These are phyloP conservation scores for Paramacrobiotus metropolitanus DNA, from an alignment of 1,140 invertebrate species.

Conservation along the genomic window DNA sequence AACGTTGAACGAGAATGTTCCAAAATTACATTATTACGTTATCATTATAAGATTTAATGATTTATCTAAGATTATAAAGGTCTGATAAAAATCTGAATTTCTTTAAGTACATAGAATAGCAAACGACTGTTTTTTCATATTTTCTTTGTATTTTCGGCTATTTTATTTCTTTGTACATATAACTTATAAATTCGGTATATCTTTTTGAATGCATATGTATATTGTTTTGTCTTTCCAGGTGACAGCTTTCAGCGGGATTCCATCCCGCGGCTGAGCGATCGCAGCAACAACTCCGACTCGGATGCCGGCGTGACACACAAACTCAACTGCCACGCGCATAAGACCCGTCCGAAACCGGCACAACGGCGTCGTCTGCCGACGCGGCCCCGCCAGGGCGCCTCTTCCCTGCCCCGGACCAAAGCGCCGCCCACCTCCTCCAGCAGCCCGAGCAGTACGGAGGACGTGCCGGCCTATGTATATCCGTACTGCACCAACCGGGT, in stretches of 20 bases:
- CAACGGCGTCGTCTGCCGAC: background rate
- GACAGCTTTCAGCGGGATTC: background rate
- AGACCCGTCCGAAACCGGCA: background rate
- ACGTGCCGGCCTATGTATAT: background rate
- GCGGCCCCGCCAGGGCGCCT: background rate
- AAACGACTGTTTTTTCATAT: no score
- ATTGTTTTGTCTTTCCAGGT: no score
- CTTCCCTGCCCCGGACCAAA: background rate
- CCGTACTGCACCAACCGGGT: background rate
- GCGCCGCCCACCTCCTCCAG: background rate
- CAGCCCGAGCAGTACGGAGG: slow-evolving; percentile 1
- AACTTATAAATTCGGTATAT: no score
- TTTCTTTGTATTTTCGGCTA: no score
- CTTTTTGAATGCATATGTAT: no score
- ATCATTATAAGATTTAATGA: no score
- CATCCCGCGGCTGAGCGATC: background rate
- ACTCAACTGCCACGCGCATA: background rate
- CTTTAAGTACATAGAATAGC: no score
- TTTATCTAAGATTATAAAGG: no score
- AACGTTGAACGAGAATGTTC: no score
- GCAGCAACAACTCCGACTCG: background rate
- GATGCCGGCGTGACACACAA: background rate
- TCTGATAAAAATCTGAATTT: no score
- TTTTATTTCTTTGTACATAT: no score
- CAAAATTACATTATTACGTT: no score